phyloP scores from a whole-genome alignment of 2,113 vertebrate genomes.

The Shinisaurus crocodilurus region DNA sequence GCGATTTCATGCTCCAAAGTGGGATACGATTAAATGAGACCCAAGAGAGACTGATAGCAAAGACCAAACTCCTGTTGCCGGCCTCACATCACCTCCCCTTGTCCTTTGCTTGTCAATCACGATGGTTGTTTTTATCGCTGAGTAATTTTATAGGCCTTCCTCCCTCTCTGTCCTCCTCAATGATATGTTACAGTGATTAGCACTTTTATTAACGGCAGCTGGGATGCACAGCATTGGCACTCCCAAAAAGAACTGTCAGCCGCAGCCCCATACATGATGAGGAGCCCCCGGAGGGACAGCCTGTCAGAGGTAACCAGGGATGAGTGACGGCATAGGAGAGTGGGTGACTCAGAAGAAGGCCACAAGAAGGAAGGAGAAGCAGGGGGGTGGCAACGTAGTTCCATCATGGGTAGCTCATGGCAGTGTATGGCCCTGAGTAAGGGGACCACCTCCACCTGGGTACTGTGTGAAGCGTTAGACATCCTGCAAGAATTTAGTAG shows the following conservation, averaged over 20 bases:
- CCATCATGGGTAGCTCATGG: no score
- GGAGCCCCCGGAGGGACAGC: neutral
- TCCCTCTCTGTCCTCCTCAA: neutral
- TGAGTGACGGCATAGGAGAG: neutral
- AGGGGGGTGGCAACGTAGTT: no score
- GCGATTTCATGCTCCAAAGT: neutral
- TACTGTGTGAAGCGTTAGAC: no score
- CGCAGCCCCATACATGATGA: neutral
- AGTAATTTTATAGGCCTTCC: neutral
- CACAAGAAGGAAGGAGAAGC: no score
- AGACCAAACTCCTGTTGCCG: neutral
- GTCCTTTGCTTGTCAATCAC: constrained; percentile 20
- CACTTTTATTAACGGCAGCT: neutral
- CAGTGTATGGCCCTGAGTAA: no score
- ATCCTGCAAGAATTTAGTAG: no score
- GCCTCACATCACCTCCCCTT: neutral
- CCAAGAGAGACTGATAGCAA: neutral
- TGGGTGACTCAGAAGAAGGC: no score
- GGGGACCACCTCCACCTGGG: no score
- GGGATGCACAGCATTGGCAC: accelerated
- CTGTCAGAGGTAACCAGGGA: neutral
- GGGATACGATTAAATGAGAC: neutral
- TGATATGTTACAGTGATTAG: constrained; percentile 19
- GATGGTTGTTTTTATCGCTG: neutral
- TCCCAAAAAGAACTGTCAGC: neutral